Evolutionary conservation across 2,888 invertebrate species (phyloP), one percentile per base, ranked within the genome.

Genomic region (Chirona hameri): DNA sequence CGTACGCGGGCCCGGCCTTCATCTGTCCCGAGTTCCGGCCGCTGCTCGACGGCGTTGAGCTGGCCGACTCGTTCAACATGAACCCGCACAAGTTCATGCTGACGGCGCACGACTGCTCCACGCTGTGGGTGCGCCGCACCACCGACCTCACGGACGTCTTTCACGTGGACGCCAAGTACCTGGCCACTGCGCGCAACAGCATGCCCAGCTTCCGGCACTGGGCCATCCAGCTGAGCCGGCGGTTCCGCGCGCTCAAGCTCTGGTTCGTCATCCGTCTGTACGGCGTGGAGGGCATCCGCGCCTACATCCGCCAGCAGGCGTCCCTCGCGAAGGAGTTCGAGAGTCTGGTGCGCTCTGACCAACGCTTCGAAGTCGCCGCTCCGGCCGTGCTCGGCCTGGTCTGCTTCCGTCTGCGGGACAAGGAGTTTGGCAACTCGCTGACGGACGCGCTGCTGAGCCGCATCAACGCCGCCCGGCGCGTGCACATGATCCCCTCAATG

Each of bases 41-140:
- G 85, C 88, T 95, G 21, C 39, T 81, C 72, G 90, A 91, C 83
- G 95, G 95, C 0, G 88, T 95, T 15, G 92, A 98, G 88, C 91
- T 91, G 83, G 95, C 93, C 0, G 95, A 96, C 87, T 98, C 98
- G 0, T 93, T 98, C 86, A 96, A 96, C 88, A 93, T 97, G 84
- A 99, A 99, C 88, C 93, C 95, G 0, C 98, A 98, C 88, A 99
- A 99, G 89, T 97, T 97, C 93, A 90, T 99, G 90, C 91, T 97
- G 83, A 94, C 97, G 5, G 97, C 95, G 87, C 98, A 97, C 85
- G 99, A 99, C 88, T 98, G 97, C 87, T 96, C 97, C 0, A 93
- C 96, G 24, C 91, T 98, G 88, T 99, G 99, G 99, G 90, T 96
- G 7, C 95, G 83, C 52, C 83, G 84, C 27, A 69, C 84, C 3